These are phyloP conservation scores for Oreochromis mossambicus DNA, from an alignment of 2,797 vertebrate genomes.

Conservation along the genomic window DNA sequence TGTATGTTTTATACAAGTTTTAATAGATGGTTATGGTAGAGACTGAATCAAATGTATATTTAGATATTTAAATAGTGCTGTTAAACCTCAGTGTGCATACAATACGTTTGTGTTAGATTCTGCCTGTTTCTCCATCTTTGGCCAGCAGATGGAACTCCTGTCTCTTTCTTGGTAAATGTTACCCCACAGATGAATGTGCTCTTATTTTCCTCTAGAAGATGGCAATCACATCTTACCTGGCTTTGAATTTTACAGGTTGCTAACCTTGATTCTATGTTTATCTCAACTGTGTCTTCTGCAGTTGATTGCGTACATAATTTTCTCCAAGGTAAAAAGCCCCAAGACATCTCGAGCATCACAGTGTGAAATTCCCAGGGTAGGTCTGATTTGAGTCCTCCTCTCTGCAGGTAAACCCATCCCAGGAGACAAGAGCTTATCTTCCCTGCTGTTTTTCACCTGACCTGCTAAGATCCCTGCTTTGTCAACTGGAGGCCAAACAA, in stretches of 20 bases:
- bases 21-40: background rate
- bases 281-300: background rate
- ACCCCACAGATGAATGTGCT: background rate
- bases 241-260: background rate
- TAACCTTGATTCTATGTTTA: background rate
- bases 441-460: conserved; percentile 30
- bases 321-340: background rate
- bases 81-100: background rate
- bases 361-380: conserved; percentile 2
- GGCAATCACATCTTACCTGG: background rate
- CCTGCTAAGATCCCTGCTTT: conserved; percentile 9
- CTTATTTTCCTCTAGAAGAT: background rate
- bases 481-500: conserved; percentile 7
- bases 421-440: background rate
- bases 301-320: background rate
- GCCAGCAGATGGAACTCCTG: conserved; percentile 4
- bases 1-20: background rate
- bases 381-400: background rate
- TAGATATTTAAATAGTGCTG: background rate
- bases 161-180: background rate
- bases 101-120: background rate
- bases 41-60: background rate
- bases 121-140: background rate
- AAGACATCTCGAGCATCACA: background rate
- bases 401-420: background rate